Evolutionary conservation across 2,797 vertebrate genomes (phyloP).

Genomic region (Macrochelys suwanniensis): DNA sequence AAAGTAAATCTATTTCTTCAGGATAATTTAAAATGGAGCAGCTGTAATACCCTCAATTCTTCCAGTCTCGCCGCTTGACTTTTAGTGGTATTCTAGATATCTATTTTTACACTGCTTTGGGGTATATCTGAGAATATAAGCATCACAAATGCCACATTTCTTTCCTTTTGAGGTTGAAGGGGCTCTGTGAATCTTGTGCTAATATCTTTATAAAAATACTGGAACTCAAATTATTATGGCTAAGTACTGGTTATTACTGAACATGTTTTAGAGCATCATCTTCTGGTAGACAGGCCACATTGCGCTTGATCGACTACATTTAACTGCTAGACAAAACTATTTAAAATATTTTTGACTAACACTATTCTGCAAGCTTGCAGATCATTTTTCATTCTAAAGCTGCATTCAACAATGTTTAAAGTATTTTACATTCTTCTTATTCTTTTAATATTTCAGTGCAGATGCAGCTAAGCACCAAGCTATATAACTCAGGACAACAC

Average conservation of each 20-base stretch:
- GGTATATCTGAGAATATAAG: background rate
- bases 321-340: conserved; percentile 32
- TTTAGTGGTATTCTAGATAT: background rate
- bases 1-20: background rate
- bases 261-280: conserved; percentile 64
- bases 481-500: conserved; percentile 11
- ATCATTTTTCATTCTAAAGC: conserved; percentile 59
- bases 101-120: background rate
- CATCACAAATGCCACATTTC: background rate
- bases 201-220: background rate
- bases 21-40: background rate
- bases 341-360: conserved; percentile 49
- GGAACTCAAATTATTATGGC: background rate
- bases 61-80: background rate
- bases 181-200: background rate
- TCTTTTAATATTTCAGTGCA: conserved; percentile 18
- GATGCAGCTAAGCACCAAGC: conserved; percentile 47
- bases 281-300: conserved; percentile 45
- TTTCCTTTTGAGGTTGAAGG: background rate
- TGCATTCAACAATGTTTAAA: conserved; percentile 63
- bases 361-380: conserved; percentile 30
- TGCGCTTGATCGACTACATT: background rate
- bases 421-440: conserved; percentile 70
- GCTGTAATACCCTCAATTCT: background rate
- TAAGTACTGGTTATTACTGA: background rate